Percentiles rank a stretch among this genome's conserved stretches.
phyloP scores from a whole-genome alignment of 2,797 vertebrate genomes.

The Cephalopachus bancanus region DNA sequence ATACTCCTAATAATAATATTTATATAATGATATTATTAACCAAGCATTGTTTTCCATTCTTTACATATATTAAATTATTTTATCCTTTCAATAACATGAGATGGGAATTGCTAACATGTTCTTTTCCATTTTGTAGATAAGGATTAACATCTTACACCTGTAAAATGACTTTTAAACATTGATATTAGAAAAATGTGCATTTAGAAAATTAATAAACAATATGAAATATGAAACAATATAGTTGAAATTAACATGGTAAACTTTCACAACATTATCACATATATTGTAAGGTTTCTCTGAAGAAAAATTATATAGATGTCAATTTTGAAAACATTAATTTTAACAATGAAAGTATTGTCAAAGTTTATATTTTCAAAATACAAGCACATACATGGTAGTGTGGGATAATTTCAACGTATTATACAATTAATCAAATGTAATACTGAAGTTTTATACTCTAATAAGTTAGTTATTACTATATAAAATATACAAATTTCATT shows the following conservation, averaged over 20 bases:
- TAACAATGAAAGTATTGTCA: background rate
- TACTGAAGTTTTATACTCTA: background rate
- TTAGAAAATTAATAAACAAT: background rate
- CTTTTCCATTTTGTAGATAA: background rate
- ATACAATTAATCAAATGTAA: conserved; percentile 15
- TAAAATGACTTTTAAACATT: background rate
- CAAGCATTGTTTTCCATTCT: background rate
- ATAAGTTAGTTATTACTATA: background rate
- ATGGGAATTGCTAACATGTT: background rate
- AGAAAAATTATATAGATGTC: background rate
- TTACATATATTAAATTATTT: background rate
- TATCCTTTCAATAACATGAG: background rate
- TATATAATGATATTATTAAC: background rate
- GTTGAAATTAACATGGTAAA: background rate
- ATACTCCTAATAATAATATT: background rate
- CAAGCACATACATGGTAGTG: background rate
- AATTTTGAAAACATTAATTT: conserved; percentile 25
- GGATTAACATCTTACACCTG: background rate
- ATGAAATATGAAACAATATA: conserved; percentile 16
- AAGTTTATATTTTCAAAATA: conserved; percentile 20
- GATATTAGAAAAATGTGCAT: background rate
- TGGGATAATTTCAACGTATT: background rate
- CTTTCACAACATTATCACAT: conserved; percentile 17
- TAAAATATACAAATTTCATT: background rate
- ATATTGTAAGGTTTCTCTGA: background rate